A percentile compares a stretch with the other conserved stretches of the same genome.
phyloP scores from a whole-genome alignment of 2,888 invertebrate species.

The Lottia gigantea region DNA sequence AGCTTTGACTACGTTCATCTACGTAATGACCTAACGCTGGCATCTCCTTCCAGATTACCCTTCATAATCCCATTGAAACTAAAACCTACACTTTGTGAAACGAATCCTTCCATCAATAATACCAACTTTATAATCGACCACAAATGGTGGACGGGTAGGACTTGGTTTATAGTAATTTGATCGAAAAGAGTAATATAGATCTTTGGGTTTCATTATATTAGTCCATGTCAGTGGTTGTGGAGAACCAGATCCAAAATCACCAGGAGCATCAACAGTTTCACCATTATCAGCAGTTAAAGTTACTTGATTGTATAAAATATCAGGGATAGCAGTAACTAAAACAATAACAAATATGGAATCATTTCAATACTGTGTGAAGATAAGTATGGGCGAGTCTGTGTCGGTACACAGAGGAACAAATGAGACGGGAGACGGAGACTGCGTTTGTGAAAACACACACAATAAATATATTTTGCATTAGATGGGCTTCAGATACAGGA shows the following conservation, averaged over 20 bases:
- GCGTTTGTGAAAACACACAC: too few species aligned
- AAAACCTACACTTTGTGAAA: too few species aligned
- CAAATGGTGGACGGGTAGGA: conserved; percentile 5
- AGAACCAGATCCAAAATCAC: conserved; percentile 14
- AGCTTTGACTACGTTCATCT: too few species aligned
- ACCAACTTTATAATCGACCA: conserved; percentile 15
- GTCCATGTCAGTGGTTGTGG: conserved; percentile 22
- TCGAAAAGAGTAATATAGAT: conserved; percentile 10
- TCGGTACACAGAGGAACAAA: too few species aligned
- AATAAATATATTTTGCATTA: too few species aligned
- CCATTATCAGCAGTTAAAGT: conserved; percentile 13
- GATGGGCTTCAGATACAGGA: too few species aligned
- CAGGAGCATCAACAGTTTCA: conserved; percentile 12
- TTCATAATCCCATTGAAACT: too few species aligned
- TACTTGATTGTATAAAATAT: conserved; percentile 18
- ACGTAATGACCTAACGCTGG: too few species aligned
- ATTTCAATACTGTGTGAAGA: too few species aligned
- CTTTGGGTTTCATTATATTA: conserved; percentile 18
- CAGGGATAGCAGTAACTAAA: conserved; percentile 17
- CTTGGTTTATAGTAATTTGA: neutral
- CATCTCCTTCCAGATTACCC: too few species aligned
- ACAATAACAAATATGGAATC: neutral
- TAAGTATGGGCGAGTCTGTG: too few species aligned
- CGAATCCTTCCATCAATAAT: neutral
- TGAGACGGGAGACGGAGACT: too few species aligned